phyloP scores from a whole-genome alignment of 2,888 invertebrate species.

The Stenodema calcarata region DNA sequence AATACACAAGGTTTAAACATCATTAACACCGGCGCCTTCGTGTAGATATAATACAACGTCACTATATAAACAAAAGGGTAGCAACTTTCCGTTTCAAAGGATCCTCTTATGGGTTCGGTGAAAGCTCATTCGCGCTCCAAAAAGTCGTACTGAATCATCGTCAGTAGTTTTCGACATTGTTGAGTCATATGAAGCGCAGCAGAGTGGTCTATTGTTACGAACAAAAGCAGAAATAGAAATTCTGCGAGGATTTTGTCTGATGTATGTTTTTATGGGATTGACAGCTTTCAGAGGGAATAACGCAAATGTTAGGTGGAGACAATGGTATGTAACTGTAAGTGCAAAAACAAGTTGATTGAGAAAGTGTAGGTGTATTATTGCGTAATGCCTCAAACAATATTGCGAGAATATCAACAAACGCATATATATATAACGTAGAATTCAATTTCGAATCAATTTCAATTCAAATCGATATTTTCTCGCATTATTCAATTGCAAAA shows the following conservation, averaged over 20 bases:
- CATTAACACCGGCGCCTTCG: neutral
- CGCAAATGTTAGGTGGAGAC: neutral
- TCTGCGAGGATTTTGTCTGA: neutral
- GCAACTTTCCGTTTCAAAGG: conserved; percentile 19
- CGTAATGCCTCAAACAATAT: no score
- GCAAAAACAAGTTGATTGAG: no score
- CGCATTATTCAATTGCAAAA: no score
- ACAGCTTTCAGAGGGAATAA: neutral
- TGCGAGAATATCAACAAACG: no score
- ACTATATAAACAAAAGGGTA: conserved; percentile 3
- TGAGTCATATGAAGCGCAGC: neutral
- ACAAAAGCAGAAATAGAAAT: neutral
- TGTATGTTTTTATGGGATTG: neutral
- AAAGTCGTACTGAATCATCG: neutral
- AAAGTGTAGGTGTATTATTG: no score
- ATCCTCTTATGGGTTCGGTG: conserved; percentile 3
- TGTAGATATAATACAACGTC: neutral
- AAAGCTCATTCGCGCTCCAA: conserved; percentile 5
- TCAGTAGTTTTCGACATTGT: neutral
- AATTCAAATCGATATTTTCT: no score
- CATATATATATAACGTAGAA: no score
- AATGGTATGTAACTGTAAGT: no score
- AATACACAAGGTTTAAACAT: neutral
- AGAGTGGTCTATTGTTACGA: neutral
- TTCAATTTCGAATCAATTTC: no score